Evolutionary conservation across 2,797 vertebrate genomes (phyloP).

Genomic region (Gobionotothen gibberifrons): DNA sequence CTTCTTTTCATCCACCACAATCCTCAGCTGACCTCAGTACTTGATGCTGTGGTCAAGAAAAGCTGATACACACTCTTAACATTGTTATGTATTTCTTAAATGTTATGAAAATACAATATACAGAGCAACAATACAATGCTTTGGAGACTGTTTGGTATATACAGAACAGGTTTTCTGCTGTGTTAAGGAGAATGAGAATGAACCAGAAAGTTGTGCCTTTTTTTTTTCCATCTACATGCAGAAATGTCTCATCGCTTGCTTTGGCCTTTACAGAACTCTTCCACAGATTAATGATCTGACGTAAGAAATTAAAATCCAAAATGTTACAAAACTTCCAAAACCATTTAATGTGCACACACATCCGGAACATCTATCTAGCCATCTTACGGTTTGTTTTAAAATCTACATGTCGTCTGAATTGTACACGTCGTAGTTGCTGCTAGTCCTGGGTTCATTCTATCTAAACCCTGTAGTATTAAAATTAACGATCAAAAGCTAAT

Average conservation of each 20-base stretch:
- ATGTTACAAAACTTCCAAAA: conserved; percentile 72
- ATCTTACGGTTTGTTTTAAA: conserved; percentile 84
- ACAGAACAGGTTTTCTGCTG: conserved; percentile 67
- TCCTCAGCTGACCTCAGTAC: conserved; percentile 6
- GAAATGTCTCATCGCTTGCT: conserved; percentile 39
- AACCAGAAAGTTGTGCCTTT: conserved; percentile 63
- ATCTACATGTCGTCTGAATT: conserved; percentile 83
- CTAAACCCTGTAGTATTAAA: conserved; percentile 74
- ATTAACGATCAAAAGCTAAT: conserved; percentile 71
- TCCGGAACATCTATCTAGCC: conserved; percentile 75
- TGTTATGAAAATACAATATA: conserved; percentile 85
- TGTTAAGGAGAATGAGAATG: conserved; percentile 63
- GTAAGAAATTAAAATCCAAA: conserved; percentile 72
- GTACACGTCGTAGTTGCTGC: conserved; percentile 54
- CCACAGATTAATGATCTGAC: conserved; percentile 32
- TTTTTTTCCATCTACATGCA: conserved; percentile 70
- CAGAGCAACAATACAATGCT: conserved; percentile 80
- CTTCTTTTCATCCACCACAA: background rate
- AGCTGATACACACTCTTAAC: conserved; percentile 58
- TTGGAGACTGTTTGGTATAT: conserved; percentile 74
- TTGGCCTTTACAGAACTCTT: conserved; percentile 52
- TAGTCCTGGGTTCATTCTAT: conserved; percentile 61
- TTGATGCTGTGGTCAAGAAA: conserved; percentile 55
- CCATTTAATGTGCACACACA: conserved; percentile 82
- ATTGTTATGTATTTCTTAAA: conserved; percentile 79